These are phyloP conservation scores for Apteryx mantelli DNA, from an alignment of 2,113 vertebrate genomes.

Conservation along the genomic window DNA sequence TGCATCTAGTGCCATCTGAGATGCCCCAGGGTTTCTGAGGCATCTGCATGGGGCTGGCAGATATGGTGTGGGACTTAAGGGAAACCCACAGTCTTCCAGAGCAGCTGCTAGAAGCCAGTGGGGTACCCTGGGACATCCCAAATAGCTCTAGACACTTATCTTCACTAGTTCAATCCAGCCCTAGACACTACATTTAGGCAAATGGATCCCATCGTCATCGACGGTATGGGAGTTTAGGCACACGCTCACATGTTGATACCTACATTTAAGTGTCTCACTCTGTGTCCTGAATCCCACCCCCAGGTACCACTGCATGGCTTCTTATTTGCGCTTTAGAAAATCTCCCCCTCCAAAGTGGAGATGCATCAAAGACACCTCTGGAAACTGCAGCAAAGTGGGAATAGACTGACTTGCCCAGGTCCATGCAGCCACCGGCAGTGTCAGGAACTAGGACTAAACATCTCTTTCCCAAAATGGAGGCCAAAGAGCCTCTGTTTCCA, in stretches of 20 bases:
- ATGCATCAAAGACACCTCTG: too few relatives aligned
- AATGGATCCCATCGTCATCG: background rate
- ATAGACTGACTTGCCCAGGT: background rate
- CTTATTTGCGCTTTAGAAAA: background rate
- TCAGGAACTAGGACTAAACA: background rate
- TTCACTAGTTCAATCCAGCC: background rate
- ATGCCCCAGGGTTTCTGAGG: background rate
- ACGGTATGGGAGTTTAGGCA: background rate
- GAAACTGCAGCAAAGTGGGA: background rate
- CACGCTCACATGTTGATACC: background rate
- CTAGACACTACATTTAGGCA: background rate
- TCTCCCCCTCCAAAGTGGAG: background rate
- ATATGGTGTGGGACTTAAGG: background rate
- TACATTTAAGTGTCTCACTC: background rate
- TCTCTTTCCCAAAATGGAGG: accelerated
- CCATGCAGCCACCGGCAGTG: background rate
- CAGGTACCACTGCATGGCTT: background rate
- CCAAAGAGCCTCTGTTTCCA: background rate
- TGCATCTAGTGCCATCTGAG: background rate
- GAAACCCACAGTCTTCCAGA: background rate
- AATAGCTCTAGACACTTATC: background rate
- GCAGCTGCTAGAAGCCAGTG: background rate
- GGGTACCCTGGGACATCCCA: background rate
- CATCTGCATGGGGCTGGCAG: background rate
- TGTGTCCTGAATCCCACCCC: background rate